phyloP scores from a whole-genome alignment of 92 coral and sea anemone species.

The Umimayanthus chanpuru region DNA sequence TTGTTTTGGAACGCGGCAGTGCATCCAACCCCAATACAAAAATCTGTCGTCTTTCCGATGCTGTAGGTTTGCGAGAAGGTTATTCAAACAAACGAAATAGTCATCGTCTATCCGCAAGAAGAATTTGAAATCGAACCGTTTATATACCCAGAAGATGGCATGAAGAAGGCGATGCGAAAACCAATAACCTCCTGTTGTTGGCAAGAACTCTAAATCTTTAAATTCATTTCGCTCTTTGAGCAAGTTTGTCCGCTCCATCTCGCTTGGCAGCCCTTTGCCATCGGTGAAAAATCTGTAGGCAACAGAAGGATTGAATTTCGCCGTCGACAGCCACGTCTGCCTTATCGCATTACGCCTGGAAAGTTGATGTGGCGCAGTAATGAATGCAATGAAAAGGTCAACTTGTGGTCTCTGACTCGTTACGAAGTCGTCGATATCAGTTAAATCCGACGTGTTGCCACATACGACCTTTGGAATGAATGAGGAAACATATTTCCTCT shows the following conservation, averaged over 20 bases:
- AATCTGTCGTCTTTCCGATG: slow-evolving; percentile 52
- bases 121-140: slow-evolving; percentile 54
- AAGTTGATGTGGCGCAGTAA: slow-evolving; percentile 33
- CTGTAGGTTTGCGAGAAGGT: slow-evolving; percentile 45
- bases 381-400: slow-evolving; percentile 48
- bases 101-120: slow-evolving; percentile 62
- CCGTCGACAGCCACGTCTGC: slow-evolving; percentile 46
- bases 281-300: slow-evolving; percentile 62
- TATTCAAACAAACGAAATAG: slow-evolving; percentile 64
- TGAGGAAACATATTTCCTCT: not conserved
- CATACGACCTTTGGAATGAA: slow-evolving; percentile 17
- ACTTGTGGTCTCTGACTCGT: slow-evolving; percentile 36
- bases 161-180: slow-evolving; percentile 48
- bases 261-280: slow-evolving; percentile 26
- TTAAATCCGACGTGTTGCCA: slow-evolving; percentile 25
- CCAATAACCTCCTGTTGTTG: slow-evolving; percentile 54
- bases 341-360: slow-evolving; percentile 44
- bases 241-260: not conserved
- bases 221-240: slow-evolving; percentile 22
- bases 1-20: slow-evolving; percentile 44
- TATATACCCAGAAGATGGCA: slow-evolving; percentile 56
- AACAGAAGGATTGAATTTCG: slow-evolving; percentile 21
- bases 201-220: slow-evolving; percentile 49
- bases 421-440: slow-evolving; percentile 6
- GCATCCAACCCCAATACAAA: slow-evolving; percentile 59